Conservation (phyloP, 2,113 vertebrate species). For the Pollimyrus isidori region DNA sequence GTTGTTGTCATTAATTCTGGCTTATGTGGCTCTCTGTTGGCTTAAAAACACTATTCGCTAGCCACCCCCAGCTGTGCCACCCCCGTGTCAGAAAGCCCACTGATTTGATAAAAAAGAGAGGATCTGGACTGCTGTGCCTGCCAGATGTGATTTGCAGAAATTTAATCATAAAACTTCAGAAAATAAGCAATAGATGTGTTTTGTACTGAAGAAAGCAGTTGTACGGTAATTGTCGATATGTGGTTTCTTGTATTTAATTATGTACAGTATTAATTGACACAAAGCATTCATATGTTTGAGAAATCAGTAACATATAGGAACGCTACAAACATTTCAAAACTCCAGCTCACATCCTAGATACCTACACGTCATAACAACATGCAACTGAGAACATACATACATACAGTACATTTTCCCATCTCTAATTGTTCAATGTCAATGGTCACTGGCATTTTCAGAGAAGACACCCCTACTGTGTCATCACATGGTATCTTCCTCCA, state of each 20-base stretch:
- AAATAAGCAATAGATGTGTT: neutral
- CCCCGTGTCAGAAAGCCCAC: slow-evolving; percentile 15
- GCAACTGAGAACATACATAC: neutral
- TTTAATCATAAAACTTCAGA: slow-evolving; percentile 9
- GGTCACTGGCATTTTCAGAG: neutral
- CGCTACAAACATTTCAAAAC: neutral
- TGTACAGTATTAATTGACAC: neutral
- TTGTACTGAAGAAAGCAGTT: neutral
- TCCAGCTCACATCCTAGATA: neutral
- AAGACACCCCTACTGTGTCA: slow-evolving; percentile 34
- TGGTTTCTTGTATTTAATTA: neutral
- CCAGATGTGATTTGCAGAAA: slow-evolving; percentile 27
- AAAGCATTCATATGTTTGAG: neutral
- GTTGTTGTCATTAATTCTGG: slow-evolving; percentile 51
- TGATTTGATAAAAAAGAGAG: slow-evolving; percentile 26
- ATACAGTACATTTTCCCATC: neutral
- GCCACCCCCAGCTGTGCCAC: slow-evolving; percentile 16
- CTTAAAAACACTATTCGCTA: slow-evolving; percentile 21
- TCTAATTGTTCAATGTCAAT: neutral
- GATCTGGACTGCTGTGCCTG: slow-evolving; percentile 4
- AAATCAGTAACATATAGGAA: neutral
- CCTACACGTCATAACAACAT: neutral
- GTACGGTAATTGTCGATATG: neutral
- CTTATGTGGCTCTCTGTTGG: slow-evolving; percentile 19
- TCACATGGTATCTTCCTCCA: slow-evolving; percentile 44